Conservation (phyloP, 2,113 vertebrate species). For the Riparia riparia region DNA sequence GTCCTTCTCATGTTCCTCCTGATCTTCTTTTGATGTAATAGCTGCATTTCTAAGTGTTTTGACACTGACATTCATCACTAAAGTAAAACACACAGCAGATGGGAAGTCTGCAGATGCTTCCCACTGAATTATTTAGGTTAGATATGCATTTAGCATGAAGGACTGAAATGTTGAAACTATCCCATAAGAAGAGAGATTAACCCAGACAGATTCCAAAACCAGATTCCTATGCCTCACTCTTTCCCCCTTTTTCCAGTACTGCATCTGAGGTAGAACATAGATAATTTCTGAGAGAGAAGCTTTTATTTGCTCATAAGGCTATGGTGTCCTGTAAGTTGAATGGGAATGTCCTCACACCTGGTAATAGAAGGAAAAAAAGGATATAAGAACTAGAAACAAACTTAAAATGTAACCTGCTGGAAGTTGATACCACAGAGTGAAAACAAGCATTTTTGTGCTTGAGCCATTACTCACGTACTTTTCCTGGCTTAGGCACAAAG, state of each 20-base stretch:
- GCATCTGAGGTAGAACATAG: neutral
- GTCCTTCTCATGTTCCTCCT: neutral
- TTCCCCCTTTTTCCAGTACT: neutral
- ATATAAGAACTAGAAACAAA: neutral
- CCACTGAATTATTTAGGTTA: neutral
- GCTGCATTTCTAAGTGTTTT: neutral
- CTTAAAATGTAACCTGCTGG: neutral
- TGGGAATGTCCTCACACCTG: neutral
- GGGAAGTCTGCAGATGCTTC: neutral
- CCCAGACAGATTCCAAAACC: neutral
- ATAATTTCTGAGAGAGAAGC: neutral
- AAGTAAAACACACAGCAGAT: neutral
- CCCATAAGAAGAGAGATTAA: neutral
- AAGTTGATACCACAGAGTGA: neutral
- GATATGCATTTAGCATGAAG: neutral
- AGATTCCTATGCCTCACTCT: neutral
- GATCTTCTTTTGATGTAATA: neutral
- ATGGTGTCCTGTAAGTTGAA: neutral
- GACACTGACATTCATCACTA: neutral
- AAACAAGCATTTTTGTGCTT: neutral
- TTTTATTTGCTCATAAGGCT: neutral
- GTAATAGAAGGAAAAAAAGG: neutral
- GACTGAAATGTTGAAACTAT: neutral
- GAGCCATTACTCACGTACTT: accelerated
- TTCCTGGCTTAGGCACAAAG: neutral